Base-by-base conservation (phyloP, 2,113 vertebrate genomes). In the Otis tarda region DNA sequence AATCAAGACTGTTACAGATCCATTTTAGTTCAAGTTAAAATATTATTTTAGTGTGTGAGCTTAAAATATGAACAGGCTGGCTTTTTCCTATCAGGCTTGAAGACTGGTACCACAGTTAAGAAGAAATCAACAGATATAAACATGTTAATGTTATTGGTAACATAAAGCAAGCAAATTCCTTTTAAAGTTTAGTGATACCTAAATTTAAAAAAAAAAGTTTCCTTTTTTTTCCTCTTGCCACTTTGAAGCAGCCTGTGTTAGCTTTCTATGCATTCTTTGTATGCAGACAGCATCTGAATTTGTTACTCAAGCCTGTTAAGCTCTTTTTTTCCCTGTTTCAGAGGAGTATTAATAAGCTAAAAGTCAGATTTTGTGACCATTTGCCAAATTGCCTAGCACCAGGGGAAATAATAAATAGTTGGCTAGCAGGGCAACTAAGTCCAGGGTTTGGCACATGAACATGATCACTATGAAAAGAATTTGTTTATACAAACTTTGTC, bases 111-210 rank as follows among this genome's bases (percentile, higher is more conserved):
- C 50, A 87, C 22, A 64, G 20, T 45, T 61, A 91, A 68, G 64
- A 90, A 88, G 49, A 89, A 96, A 82, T 49, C 56, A 90, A 94
- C 43, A 91, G 35, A 52, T 84, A 79, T 18, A 94, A 82, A 71
- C 52, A 35, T 2, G 5, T 53, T 92, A 83, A 84, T 50, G n/a
- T 10, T 87, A 69, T 4, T 81, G 35, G 41, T 69, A 83, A 71
- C 65, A 93, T 57, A 82, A 94, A 77, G 73, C 57, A 82, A 94
- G 61, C 15, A 59, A 87, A 84, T 65, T 49, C 57, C 16, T 85
- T 16, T 9, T 53, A 23, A 57, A 79, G 31, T 87, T 60, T 65
- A 82, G 78, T 25, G 15, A 47, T 19, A 75, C 3, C 5, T 87
- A 55, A 39, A 50, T 65, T 64, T 1, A 1, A 21, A 49, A 87